Base-by-base conservation (phyloP, 2,113 vertebrate species). In the Mustelus asterias region DNA sequence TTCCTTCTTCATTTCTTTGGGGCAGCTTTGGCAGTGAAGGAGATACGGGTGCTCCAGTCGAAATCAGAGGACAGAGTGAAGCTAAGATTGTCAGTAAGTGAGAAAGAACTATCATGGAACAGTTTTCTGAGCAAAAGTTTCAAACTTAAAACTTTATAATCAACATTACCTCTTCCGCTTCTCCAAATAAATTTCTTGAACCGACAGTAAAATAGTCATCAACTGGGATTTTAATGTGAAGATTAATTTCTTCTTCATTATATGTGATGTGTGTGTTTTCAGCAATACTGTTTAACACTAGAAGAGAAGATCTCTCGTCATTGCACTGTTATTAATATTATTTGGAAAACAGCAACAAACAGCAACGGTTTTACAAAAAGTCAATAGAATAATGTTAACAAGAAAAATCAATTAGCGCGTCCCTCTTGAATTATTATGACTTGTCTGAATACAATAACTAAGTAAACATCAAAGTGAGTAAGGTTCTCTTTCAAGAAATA, bases 221-320 rank as follows among this genome's bases (percentile, higher is more conserved):
- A 72, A 24, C 1, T 16, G 67, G 94, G 41, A 95, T 95, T 48
- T 95, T 72, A 44, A 95, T 72, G 24, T 72, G 6, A 54, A 95
- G 94, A 54, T 72, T 48, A 72, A 95, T 95, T 16, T 95, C 67
- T 95, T 95, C 44, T 76, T 76, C 70, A 48, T 72, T 72, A 16
- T 72, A 95, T 72, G 44, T 5, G 44, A 95, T 26, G 29, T 7
- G 0, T 8, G 10, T 76, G 26, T 29, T 54, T 7, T 24, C 94
- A 72, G 44, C 44, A 44, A 95, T 95, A 54, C 14, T 16, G 44
- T 18, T 70, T 54, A 95, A 70, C 41, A 95, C 94, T 95, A 54
- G 94, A 70, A 54, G 69, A 76, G 9, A 95, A 95, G 44, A 72
- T 16, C 10, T 20, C 13, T 89, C 24, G 70, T 54, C 72, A 72